A percentile compares a stretch with the other conserved stretches of the same genome.
These are phyloP conservation scores for Baryphthengus martii DNA, from an alignment of 2,113 vertebrate genomes.

Conservation along the genomic window DNA sequence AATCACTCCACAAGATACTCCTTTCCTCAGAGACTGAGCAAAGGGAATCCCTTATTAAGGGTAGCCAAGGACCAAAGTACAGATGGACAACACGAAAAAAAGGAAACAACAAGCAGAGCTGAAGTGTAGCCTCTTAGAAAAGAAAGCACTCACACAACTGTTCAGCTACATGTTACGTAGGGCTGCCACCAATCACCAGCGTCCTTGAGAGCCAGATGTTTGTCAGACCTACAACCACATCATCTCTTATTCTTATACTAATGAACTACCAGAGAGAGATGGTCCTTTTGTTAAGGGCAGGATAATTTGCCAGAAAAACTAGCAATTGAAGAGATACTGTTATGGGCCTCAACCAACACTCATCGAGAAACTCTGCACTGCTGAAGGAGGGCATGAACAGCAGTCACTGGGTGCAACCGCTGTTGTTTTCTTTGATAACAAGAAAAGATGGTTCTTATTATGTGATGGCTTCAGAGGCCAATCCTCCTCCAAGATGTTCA, in stretches of 20 bases:
- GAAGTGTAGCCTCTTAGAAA: background rate
- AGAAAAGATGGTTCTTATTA: background rate
- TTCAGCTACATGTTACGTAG: background rate
- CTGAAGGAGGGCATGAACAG: background rate
- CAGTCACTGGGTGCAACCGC: background rate
- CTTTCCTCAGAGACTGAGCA: background rate
- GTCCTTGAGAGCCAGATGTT: background rate
- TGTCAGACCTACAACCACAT: background rate
- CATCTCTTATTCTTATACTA: background rate
- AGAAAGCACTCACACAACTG: background rate
- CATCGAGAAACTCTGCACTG: accelerated
- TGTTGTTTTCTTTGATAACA: background rate
- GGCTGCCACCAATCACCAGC: background rate
- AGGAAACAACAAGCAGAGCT: background rate
- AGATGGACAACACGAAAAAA: background rate
- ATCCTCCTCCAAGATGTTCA: background rate
- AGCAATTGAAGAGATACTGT: background rate
- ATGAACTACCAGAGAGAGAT: background rate
- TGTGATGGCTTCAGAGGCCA: background rate
- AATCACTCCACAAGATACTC: background rate
- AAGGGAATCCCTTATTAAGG: background rate
- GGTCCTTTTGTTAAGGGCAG: background rate
- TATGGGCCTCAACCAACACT: accelerated
- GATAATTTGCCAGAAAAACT: background rate
- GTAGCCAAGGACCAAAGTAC: background rate